Conservation (phyloP, 2,797 vertebrate genomes). For the Emydoidea blandingii region DNA sequence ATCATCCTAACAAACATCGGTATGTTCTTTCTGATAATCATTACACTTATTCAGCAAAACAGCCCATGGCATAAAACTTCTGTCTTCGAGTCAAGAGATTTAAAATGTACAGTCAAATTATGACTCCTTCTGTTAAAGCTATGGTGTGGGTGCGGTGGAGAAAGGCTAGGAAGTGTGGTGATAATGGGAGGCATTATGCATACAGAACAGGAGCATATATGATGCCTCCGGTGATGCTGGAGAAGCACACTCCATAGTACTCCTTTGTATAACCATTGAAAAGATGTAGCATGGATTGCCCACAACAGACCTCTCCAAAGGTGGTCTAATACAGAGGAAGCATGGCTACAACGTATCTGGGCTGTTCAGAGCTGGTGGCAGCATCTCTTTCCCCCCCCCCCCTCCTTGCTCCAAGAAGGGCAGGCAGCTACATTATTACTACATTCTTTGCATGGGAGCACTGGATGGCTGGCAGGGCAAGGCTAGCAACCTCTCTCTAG, state of each 20-base stretch:
- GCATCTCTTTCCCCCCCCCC: accelerated
- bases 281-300: not conserved
- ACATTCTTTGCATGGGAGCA: not conserved
- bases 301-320: not conserved
- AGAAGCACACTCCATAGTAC: not conserved
- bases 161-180: not conserved
- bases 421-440: not conserved
- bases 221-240: not conserved
- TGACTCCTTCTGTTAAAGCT: not conserved
- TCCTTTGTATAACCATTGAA: not conserved
- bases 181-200: not conserved
- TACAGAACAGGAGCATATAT: not conserved
- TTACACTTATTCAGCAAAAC: not conserved
- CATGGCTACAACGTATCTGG: not conserved
- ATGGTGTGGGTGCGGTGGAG: not conserved
- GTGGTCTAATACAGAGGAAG: not conserved
- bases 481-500: not conserved
- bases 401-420: no score
- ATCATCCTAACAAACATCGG: not conserved
- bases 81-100: not conserved
- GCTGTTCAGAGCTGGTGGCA: not conserved
- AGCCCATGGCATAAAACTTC: not conserved
- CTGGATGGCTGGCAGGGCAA: not conserved
- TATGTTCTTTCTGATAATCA: not conserved
- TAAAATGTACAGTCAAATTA: not conserved